Conservation (phyloP, 2,113 vertebrate genomes). For the Malurus alboscapulatus region DNA sequence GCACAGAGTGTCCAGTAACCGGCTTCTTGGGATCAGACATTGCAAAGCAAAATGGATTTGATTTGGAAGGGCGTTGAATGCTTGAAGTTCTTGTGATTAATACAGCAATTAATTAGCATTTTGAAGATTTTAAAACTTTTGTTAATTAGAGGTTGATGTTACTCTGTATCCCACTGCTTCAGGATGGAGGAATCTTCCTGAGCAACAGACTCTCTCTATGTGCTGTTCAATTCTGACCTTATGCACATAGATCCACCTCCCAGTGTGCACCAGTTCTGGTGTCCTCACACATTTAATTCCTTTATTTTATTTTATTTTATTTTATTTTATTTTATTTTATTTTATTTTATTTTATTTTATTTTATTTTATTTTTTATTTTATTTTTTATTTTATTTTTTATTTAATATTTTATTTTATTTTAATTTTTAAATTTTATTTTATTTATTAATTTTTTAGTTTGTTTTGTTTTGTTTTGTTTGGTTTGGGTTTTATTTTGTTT, state of each 20-base stretch:
- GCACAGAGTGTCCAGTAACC: accelerated
- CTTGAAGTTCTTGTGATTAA: not conserved
- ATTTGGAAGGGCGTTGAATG: not conserved
- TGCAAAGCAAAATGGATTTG: not conserved
- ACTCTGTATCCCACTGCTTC: accelerated
- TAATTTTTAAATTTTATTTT: not conserved
- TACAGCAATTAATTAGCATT: not conserved
- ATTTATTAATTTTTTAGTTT: not conserved
- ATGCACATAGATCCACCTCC: accelerated
- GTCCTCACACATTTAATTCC: not conserved
- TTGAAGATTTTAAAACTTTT: not conserved
- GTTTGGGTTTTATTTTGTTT: not conserved
- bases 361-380: not conserved
- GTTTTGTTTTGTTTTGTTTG: not conserved
- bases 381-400: not conserved
- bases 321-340: not conserved
- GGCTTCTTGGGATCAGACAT: accelerated
- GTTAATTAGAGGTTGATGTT: not conserved
- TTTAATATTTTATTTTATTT: not conserved
- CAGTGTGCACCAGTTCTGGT: accelerated
- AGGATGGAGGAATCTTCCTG: not conserved
- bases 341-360: not conserved
- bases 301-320: not conserved
- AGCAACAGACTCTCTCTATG: accelerated
- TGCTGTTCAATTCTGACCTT: not conserved